Percentiles rank a stretch among this genome's conserved stretches.
Conservation (phyloP, 2,888 invertebrate species). For the Caenorhabditis sinica region DNA sequence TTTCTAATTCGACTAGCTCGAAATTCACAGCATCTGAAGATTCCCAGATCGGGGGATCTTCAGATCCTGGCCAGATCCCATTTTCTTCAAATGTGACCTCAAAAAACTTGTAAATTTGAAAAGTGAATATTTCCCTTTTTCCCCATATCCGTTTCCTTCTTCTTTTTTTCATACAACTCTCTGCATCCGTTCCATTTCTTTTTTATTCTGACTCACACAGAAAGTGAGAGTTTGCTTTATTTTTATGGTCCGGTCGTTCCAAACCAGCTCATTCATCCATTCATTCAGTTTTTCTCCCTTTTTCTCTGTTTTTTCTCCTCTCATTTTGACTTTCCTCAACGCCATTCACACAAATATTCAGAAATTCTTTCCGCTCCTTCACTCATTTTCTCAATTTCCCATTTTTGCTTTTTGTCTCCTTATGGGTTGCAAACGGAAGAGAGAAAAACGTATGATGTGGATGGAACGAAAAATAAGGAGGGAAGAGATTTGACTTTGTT, state of each 20-base stretch:
- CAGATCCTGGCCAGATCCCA: too few species aligned
- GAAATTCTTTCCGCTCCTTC: constrained; percentile 35
- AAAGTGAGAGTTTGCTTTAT: constrained; percentile 41
- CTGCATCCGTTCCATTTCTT: constrained; percentile 20
- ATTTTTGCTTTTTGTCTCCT: constrained; percentile 5
- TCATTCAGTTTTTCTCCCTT: constrained; percentile 26
- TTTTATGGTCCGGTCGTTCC: constrained; percentile 37
- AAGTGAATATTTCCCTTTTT: neutral
- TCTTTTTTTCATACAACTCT: neutral
- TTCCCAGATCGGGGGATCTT: too few species aligned
- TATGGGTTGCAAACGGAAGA: neutral
- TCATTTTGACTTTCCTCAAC: constrained; percentile 19
- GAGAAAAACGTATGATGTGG: neutral
- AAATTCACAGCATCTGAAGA: too few species aligned
- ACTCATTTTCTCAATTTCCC: constrained; percentile 20
- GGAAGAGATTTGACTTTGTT: constrained; percentile 3
- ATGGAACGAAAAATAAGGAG: neutral
- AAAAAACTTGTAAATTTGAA: neutral
- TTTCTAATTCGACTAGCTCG: too few species aligned
- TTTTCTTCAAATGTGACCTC: neutral
- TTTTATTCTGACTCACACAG: neutral
- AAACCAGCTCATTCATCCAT: constrained; percentile 36
- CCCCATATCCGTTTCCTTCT: neutral
- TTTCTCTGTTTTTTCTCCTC: constrained; percentile 21
- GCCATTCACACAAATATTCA: constrained; percentile 29